Evolutionary conservation across 2,113 vertebrate species (phyloP), one percentile per base, ranked within the genome.

Genomic region (Delphinus delphis): DNA sequence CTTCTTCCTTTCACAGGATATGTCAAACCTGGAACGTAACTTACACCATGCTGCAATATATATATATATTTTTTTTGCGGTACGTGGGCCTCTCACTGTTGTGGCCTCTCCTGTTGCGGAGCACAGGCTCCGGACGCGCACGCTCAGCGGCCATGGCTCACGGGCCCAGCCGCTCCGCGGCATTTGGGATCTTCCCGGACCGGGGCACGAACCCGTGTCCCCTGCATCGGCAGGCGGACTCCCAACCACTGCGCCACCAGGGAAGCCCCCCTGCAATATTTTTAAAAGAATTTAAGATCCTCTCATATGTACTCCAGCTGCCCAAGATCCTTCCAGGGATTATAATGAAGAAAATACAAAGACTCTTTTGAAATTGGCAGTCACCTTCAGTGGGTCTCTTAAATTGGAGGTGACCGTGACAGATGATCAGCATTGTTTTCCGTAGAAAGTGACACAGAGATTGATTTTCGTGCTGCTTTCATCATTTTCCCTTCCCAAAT

Each of bases 341-440:
- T 70, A 44, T 74, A 79, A 80, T 73, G 76, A 92, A 93, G 87
- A 88, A 88, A 76, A 77, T 26, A 92, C 86, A 85, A 79, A 80
- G 74, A 58, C 6, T n/a, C 36, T 92, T 73, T 93, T 41, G 79
- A 87, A 50, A 82, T 20, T 26, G 70, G 70, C 93, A 76, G 36
- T 60, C n/a, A 3, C 6, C 14, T 47, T 58, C 13, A 14, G 68
- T 79, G 36, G 68, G 50, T 81, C 60, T 80, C 63, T 92, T 20
- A 21, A 68, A 44, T 2, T 50, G 60, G 31, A 93, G 50, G 28
- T 95, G 79, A 50, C 76, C 82, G 67, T 97, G 93, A 85, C 77
- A 14, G 33, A 23, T 4, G 33, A 82, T 62, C 91, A 87, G 63
- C 93, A 91, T 92, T 79, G 86, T 93, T 91, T 93, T 90, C 88